phyloP scores from a whole-genome alignment of 1,140 invertebrate species.

The Pseudobourletiella spinata region DNA sequence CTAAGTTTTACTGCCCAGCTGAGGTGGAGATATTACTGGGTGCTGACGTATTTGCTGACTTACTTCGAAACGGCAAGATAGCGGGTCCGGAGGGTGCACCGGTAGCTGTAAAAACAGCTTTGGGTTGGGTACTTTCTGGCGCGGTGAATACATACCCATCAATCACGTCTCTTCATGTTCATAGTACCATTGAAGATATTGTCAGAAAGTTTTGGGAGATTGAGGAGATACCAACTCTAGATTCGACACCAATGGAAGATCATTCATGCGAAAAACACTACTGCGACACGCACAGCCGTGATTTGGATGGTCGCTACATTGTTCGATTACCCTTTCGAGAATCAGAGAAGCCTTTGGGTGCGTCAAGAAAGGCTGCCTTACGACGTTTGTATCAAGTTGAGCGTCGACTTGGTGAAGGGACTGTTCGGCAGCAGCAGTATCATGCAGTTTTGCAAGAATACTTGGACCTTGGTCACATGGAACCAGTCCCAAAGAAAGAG shows the following conservation, averaged over 20 bases:
- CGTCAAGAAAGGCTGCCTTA: slow-evolving; percentile 25
- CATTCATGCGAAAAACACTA: slow-evolving; percentile 32
- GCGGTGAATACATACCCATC: not conserved
- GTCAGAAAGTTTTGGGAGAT: slow-evolving; percentile 38
- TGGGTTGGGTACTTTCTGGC: not conserved
- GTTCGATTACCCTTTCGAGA: slow-evolving; percentile 36
- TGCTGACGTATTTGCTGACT: not conserved
- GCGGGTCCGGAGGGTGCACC: not conserved
- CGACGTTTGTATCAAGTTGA: slow-evolving; percentile 34
- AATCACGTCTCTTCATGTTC: not conserved
- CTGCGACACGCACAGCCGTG: slow-evolving; percentile 13
- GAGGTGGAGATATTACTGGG: not conserved
- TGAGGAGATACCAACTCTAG: slow-evolving; percentile 24
- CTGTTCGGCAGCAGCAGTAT: slow-evolving; percentile 32
- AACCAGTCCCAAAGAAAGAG: slow-evolving; percentile 10
- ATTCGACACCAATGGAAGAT: slow-evolving; percentile 17
- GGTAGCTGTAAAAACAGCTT: not conserved
- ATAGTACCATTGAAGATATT: not conserved
- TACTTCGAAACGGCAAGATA: not conserved
- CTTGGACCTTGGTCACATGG: slow-evolving; percentile 37
- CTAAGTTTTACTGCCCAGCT: not conserved
- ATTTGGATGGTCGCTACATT: slow-evolving; percentile 27
- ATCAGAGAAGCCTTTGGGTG: slow-evolving; percentile 8
- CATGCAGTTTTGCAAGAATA: slow-evolving; percentile 37
- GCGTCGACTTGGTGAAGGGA: slow-evolving; percentile 23